These are phyloP conservation scores for Drosophila mayri DNA, from an alignment of 1,140 invertebrate species.

Conservation along the genomic window DNA sequence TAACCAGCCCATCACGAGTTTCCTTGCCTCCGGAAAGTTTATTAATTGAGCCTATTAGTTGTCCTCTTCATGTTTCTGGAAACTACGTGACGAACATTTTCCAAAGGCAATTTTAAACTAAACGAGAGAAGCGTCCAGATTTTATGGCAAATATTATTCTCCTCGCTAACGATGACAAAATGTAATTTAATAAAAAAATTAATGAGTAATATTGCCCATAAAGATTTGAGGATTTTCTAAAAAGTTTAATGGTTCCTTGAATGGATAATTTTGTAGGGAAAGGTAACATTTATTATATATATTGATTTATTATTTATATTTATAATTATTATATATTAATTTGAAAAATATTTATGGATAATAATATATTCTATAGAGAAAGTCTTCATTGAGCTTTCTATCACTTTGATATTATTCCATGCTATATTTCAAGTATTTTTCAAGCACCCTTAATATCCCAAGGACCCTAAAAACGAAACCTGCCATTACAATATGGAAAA, in stretches of 20 bases:
- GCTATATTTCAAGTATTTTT: background rate
- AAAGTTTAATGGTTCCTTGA: background rate
- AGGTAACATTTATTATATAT: background rate
- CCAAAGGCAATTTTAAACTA: conserved; percentile 40
- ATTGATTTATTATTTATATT: background rate
- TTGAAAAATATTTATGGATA: too few relatives aligned
- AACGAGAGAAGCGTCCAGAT: background rate
- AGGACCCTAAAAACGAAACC: background rate
- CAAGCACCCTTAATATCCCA: background rate
- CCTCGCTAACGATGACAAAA: conserved; percentile 3
- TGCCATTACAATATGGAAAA: conserved; percentile 5
- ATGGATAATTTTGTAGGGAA: background rate
- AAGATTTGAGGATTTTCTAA: background rate
- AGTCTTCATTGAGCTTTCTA: background rate
- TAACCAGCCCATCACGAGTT: conserved; percentile 29
- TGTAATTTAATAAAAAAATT: conserved; percentile 26
- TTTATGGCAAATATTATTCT: conserved; percentile 5
- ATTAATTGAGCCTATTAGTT: conserved; percentile 63
- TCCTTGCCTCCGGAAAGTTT: conserved; percentile 31
- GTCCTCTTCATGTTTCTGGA: conserved; percentile 27
- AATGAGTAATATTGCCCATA: conserved; percentile 4
- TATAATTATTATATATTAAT: too few relatives aligned
- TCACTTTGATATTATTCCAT: background rate
- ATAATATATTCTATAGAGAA: background rate
- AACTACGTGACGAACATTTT: conserved; percentile 54